phyloP scores from a whole-genome alignment of 2,113 vertebrate species.

The Sorex araneus region DNA sequence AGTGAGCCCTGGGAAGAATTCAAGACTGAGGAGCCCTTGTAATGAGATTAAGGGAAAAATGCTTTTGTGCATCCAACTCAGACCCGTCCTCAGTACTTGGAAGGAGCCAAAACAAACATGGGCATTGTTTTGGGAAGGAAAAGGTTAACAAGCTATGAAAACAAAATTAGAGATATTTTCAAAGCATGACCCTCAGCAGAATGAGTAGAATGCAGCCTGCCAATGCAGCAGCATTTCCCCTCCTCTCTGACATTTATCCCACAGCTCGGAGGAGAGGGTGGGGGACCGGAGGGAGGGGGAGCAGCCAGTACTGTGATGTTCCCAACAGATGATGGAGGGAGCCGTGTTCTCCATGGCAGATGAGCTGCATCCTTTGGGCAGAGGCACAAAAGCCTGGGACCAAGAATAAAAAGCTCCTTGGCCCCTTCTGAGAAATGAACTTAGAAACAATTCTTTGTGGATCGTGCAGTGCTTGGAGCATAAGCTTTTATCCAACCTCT shows the following conservation, averaged over 20 bases:
- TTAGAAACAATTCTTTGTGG: neutral
- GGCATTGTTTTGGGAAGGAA: slow-evolving; percentile 86
- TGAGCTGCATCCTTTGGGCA: neutral
- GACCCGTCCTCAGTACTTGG: slow-evolving; percentile 70
- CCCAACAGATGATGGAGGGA: neutral
- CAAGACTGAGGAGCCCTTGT: slow-evolving; percentile 80
- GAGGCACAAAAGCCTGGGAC: neutral
- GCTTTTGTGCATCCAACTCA: slow-evolving; percentile 82
- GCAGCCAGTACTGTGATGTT: neutral
- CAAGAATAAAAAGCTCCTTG: neutral
- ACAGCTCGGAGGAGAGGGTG: neutral
- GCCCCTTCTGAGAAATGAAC: slow-evolving; percentile 3
- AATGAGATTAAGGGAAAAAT: slow-evolving; percentile 86
- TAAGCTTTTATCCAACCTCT: neutral
- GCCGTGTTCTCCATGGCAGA: accelerated
- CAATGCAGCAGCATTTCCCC: neutral
- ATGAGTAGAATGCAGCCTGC: neutral
- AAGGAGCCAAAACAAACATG: slow-evolving; percentile 85
- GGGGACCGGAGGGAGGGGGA: neutral
- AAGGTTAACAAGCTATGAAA: slow-evolving; percentile 89
- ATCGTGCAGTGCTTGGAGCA: neutral
- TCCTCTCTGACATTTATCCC: neutral
- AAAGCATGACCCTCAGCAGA: slow-evolving; percentile 73
- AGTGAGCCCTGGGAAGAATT: slow-evolving; percentile 88
- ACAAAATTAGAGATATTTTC: slow-evolving; percentile 81